Evolutionary conservation across 2,797 vertebrate species (phyloP).

Genomic region (Sternarchorhynchus goeldii): DNA sequence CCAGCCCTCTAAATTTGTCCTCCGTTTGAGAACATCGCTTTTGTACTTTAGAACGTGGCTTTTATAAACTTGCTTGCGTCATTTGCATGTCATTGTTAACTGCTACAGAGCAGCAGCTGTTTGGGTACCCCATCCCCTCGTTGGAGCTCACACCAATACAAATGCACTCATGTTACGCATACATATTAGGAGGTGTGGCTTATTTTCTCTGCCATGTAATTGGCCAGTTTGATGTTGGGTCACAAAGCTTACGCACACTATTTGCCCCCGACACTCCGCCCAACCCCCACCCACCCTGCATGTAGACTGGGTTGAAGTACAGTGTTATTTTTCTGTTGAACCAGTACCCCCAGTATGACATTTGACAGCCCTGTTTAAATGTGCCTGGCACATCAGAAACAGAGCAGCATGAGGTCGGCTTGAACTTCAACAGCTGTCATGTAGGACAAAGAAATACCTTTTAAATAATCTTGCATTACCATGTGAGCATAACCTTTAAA

Average conservation of each 20-base stretch:
- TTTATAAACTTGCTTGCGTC: conserved; percentile 22
- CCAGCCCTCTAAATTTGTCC: conserved; percentile 9
- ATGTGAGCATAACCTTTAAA: too few relatives aligned
- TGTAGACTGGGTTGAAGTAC: neutral
- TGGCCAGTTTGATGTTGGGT: neutral
- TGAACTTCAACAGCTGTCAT: too few relatives aligned
- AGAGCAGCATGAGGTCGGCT: too few relatives aligned
- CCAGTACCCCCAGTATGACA: too few relatives aligned
- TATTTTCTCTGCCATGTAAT: neutral
- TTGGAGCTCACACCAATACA: conserved; percentile 22
- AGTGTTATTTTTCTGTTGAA: neutral
- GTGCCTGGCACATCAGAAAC: too few relatives aligned
- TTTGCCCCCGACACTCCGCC: too few relatives aligned
- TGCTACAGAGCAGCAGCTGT: conserved; percentile 33
- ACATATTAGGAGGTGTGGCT: neutral
- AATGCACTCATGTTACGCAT: neutral
- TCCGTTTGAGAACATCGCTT: neutral
- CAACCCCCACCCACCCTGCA: neutral
- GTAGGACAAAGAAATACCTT: too few relatives aligned
- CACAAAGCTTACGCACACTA: neutral
- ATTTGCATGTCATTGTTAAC: conserved; percentile 6
- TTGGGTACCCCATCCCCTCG: neutral
- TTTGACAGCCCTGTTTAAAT: too few relatives aligned
- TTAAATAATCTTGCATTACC: too few relatives aligned
- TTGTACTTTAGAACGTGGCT: conserved; percentile 1